Conservation (phyloP, 1,140 invertebrate species). For the Himalopsyche phryganea region DNA sequence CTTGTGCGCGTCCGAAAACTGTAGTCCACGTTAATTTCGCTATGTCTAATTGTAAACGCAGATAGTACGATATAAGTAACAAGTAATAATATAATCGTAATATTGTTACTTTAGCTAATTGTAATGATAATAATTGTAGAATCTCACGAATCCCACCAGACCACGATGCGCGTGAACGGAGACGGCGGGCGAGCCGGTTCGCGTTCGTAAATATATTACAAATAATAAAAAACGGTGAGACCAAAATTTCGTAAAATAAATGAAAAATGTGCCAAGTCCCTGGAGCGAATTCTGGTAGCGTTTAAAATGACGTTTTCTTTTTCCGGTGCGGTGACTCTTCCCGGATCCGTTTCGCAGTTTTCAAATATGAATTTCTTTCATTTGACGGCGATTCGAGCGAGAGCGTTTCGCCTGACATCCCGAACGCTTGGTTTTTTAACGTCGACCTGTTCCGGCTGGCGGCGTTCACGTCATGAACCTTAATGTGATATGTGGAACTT, state of each 20-base stretch:
- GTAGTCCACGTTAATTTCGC: slow-evolving; percentile 10
- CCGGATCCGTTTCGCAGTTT: not conserved
- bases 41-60: slow-evolving; percentile 16
- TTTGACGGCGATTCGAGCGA: too few species aligned
- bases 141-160: slow-evolving; percentile 36
- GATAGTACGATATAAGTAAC: slow-evolving; percentile 27
- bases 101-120: slow-evolving; percentile 34
- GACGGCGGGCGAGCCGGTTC: slow-evolving; percentile 24
- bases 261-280: slow-evolving; percentile 34
- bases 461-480: slow-evolving; percentile 33
- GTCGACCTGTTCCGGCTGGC: slow-evolving; percentile 29
- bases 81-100: slow-evolving; percentile 31
- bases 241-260: slow-evolving; percentile 35
- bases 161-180: slow-evolving; percentile 1
- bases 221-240: slow-evolving; percentile 32
- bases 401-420: too few species aligned
- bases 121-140: slow-evolving; percentile 29
- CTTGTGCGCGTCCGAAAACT: not conserved
- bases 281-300: slow-evolving; percentile 25
- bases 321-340: not conserved
- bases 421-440: too few species aligned
- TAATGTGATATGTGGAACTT: slow-evolving; percentile 35
- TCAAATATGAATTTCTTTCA: too few species aligned
- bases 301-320: slow-evolving; percentile 6
- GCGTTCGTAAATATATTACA: slow-evolving; percentile 21